These are phyloP conservation scores for Zaprionus africanus DNA, from an alignment of 1,140 invertebrate species.

Conservation along the genomic window DNA sequence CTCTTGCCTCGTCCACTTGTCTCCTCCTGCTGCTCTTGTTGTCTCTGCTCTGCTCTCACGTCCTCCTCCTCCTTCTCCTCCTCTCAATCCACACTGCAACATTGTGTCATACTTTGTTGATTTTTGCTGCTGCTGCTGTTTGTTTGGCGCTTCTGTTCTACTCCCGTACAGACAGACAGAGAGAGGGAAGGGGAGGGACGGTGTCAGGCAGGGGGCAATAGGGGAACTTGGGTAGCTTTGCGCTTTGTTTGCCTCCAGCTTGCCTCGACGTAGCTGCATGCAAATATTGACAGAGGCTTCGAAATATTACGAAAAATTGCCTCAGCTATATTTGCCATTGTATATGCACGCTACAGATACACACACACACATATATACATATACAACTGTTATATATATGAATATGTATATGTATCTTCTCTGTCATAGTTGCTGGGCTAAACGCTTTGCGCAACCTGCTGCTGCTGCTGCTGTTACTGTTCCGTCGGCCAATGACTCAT, in stretches of 20 bases:
- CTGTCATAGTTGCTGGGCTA: conserved; percentile 18
- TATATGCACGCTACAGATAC: conserved; percentile 2
- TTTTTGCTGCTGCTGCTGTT: conserved; percentile 62
- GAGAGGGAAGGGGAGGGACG: background rate
- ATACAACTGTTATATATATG: conserved; percentile 10
- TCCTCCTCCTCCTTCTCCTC: too few relatives aligned
- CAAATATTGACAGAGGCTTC: conserved; percentile 82
- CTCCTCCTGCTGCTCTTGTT: background rate
- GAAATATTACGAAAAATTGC: conserved; percentile 76
- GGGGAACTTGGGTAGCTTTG: background rate
- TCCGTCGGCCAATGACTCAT: conserved; percentile 73
- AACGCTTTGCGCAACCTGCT: conserved; percentile 18
- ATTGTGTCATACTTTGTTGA: conserved; percentile 80
- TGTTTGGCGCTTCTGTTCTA: conserved; percentile 65
- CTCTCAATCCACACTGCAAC: conserved; percentile 48
- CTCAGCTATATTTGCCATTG: conserved; percentile 51
- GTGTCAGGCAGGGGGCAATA: too few relatives aligned
- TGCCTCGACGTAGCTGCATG: conserved; percentile 52
- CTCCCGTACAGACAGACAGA: conserved; percentile 37
- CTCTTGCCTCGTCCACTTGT: too few relatives aligned
- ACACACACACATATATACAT: conserved; percentile 25
- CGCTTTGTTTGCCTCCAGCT: conserved; percentile 45
- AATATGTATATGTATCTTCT: background rate
- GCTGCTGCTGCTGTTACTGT: background rate
- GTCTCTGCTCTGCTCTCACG: background rate